phyloP scores from a whole-genome alignment of 2,797 vertebrate species.

The Acanthiza pusilla region DNA sequence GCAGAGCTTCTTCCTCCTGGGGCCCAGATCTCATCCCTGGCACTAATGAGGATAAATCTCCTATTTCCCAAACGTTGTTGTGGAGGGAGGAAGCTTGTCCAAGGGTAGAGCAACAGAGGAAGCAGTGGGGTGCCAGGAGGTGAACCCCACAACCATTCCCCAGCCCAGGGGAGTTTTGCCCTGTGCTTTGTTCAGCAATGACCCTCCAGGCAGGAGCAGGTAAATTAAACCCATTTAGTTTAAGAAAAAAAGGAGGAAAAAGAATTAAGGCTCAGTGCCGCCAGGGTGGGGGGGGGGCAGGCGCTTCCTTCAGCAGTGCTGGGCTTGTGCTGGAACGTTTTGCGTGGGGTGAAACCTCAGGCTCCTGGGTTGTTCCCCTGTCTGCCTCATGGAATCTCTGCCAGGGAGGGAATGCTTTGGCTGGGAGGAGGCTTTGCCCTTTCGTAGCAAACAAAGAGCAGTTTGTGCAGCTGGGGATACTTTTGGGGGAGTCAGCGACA shows the following conservation, averaged over 20 bases:
- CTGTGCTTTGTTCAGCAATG: fast-evolving
- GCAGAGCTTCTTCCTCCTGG: neutral
- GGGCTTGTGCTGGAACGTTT: neutral
- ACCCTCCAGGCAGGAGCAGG: neutral
- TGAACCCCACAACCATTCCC: neutral
- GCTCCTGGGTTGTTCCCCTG: neutral
- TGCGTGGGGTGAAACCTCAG: constrained; percentile 18
- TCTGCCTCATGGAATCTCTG: neutral
- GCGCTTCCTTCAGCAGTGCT: neutral
- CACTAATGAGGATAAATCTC: neutral
- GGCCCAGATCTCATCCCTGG: neutral
- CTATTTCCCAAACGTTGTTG: neutral
- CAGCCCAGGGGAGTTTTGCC: neutral
- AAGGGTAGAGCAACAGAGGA: neutral
- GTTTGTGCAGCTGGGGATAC: neutral
- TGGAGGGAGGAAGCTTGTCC: fast-evolving
- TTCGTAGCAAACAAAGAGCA: constrained; percentile 10
- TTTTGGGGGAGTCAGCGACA: neutral
- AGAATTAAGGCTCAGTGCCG: neutral
- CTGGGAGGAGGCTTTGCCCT: constrained; percentile 23
- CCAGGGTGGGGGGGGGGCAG: neutral
- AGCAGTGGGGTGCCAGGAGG: neutral
- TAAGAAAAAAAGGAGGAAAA: neutral
- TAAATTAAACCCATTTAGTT: fast-evolving
- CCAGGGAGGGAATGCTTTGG: neutral